Conservation (phyloP, 2,797 vertebrate species). For the Gymnocypris eckloni region DNA sequence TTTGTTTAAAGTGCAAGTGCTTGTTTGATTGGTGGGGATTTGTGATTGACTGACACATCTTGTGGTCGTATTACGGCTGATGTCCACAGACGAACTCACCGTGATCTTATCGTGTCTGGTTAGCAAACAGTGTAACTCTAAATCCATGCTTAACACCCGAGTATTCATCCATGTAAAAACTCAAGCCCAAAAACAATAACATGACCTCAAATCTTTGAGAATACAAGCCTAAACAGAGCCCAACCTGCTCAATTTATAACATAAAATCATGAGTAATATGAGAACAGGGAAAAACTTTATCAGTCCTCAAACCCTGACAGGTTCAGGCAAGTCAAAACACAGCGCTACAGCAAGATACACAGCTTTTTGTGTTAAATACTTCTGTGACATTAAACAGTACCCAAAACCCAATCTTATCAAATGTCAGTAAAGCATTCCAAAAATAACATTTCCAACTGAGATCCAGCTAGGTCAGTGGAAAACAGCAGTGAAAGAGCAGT, state of each 20-base stretch:
- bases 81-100: background rate
- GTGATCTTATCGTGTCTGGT: background rate
- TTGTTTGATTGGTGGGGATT: too few relatives aligned
- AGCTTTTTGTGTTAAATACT: conserved; percentile 32
- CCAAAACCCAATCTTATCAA: conserved; percentile 43
- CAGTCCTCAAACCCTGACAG: conserved; percentile 22
- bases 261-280: conserved; percentile 30
- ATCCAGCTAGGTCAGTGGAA: conserved; percentile 35
- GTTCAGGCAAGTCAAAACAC: conserved; percentile 47
- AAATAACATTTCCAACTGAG: conserved; percentile 28
- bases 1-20: background rate
- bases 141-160: background rate
- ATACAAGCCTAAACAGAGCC: background rate
- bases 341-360: conserved; percentile 3
- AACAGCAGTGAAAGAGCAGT: conserved; percentile 34
- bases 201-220: background rate
- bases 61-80: background rate
- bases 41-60: background rate
- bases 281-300: conserved; percentile 6
- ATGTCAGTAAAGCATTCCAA: conserved; percentile 41
- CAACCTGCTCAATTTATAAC: background rate
- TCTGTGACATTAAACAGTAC: conserved; percentile 40
- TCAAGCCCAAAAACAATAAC: conserved; percentile 5
- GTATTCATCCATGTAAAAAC: conserved; percentile 20
- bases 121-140: background rate